A percentile compares a stretch with the other conserved stretches of the same genome.
Conservation (phyloP, 2,113 vertebrate genomes). For the Psettodes erumei region DNA sequence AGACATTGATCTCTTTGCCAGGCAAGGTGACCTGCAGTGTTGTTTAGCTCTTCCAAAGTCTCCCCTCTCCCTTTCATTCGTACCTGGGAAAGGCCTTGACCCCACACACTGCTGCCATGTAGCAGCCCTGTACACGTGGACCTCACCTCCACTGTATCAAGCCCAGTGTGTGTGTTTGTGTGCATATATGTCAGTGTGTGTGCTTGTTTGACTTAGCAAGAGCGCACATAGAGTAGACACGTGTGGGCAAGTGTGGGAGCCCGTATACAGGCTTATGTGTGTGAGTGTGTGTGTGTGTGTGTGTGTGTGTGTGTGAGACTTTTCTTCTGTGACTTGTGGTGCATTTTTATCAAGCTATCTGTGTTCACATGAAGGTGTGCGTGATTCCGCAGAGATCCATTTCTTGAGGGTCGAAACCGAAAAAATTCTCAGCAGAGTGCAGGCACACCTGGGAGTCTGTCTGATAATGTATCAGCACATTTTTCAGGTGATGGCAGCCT, state of each 20-base stretch:
- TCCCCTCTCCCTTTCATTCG: conserved; percentile 73
- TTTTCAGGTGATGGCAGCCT: conserved; percentile 22
- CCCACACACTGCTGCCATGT: conserved; percentile 73
- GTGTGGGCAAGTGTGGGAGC: neutral
- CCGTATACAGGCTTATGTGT: too few species aligned
- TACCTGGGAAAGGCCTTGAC: conserved; percentile 80
- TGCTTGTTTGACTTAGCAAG: conserved; percentile 22
- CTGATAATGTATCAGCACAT: conserved; percentile 2
- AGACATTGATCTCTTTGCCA: conserved; percentile 83
- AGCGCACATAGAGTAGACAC: conserved; percentile 1
- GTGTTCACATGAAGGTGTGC: conserved; percentile 5
- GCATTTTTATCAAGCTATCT: conserved; percentile 4
- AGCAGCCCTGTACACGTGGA: conserved; percentile 52
- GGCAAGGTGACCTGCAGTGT: conserved; percentile 84
- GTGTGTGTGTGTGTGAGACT: conserved; percentile 1
- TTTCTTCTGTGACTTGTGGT: neutral
- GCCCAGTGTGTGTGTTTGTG: conserved; percentile 18
- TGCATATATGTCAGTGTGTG: conserved; percentile 24
- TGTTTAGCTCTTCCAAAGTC: conserved; percentile 75
- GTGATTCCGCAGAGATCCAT: conserved; percentile 4
- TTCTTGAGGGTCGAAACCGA: neutral
- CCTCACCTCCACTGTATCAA: conserved; percentile 38
- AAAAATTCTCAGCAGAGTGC: conserved; percentile 1
- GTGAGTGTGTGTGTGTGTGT: neutral
- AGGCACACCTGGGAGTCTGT: neutral